These are phyloP conservation scores for Tetranychus cinnabarinus DNA, from an alignment of 1,140 invertebrate species.

Conservation along the genomic window DNA sequence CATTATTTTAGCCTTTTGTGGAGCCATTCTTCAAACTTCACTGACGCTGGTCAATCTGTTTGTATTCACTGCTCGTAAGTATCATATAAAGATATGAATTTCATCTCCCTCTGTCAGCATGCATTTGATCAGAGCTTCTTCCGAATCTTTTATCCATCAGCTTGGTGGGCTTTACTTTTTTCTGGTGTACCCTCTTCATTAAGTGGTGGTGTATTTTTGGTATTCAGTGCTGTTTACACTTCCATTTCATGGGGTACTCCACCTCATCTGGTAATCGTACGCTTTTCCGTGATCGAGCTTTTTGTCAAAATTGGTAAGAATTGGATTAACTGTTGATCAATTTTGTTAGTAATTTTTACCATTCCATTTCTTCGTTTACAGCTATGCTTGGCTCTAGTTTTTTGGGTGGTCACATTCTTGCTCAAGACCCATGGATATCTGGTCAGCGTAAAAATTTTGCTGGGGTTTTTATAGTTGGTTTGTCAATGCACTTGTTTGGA, in stretches of 20 bases:
- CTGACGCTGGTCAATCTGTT: neutral
- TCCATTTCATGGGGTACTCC: too few species aligned
- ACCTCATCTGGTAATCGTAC: too few species aligned
- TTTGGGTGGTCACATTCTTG: neutral
- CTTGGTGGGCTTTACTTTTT: too few species aligned
- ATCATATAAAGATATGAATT: neutral
- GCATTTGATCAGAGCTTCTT: too few species aligned
- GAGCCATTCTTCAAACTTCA: neutral
- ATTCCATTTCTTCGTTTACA: neutral
- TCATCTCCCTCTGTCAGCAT: neutral
- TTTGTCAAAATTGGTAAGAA: too few species aligned
- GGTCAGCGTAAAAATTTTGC: neutral
- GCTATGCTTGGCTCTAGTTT: neutral
- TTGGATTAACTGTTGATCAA: too few species aligned
- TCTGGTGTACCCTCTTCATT: too few species aligned
- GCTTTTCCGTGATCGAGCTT: too few species aligned
- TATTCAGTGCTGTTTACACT: too few species aligned
- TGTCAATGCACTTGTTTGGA: neutral
- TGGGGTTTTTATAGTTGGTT: neutral
- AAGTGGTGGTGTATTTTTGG: too few species aligned
- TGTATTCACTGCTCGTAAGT: neutral
- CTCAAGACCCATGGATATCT: neutral
- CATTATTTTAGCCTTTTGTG: neutral
- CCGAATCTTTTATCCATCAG: too few species aligned
- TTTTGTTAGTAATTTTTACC: too few species aligned